These are phyloP conservation scores for Hypena proboscidalis DNA, from an alignment of 2,888 invertebrate genomes.

Conservation along the genomic window DNA sequence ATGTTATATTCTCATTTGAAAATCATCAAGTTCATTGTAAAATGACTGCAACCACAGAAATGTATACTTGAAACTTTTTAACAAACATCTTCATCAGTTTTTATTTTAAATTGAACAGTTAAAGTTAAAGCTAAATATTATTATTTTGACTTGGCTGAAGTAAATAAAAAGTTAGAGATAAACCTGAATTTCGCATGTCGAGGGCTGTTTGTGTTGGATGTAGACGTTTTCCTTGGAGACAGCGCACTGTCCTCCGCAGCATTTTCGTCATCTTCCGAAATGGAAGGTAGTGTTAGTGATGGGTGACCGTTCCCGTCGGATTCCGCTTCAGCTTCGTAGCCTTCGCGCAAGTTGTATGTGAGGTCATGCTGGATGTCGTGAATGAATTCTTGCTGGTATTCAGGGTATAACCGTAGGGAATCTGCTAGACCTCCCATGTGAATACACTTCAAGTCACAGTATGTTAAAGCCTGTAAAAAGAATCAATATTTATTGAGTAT, in stretches of 20 bases:
- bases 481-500: neutral
- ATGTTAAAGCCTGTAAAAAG: conserved; percentile 91
- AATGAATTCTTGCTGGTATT: conserved; percentile 97
- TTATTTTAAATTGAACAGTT: too few relatives aligned
- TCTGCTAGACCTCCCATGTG: conserved; percentile 96
- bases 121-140: too few relatives aligned
- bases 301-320: conserved; percentile 92
- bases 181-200: conserved; percentile 87
- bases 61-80: too few relatives aligned
- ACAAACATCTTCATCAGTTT: too few relatives aligned
- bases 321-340: conserved; percentile 94
- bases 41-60: too few relatives aligned
- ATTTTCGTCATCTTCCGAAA: conserved; percentile 98
- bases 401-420: conserved; percentile 95
- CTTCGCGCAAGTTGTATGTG: conserved; percentile 97
- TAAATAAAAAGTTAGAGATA: conserved; percentile 35
- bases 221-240: conserved; percentile 86
- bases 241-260: conserved; percentile 90
- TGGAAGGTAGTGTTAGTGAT: conserved; percentile 94
- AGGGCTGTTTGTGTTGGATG: conserved; percentile 87
- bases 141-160: too few relatives aligned
- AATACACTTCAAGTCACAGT: conserved; percentile 98
- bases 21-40: too few relatives aligned
- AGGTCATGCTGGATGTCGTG: conserved; percentile 98
- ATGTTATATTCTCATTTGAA: too few relatives aligned